Base-by-base conservation (phyloP, 1,140 invertebrate genomes). In the Gonatopus flavifemur region DNA sequence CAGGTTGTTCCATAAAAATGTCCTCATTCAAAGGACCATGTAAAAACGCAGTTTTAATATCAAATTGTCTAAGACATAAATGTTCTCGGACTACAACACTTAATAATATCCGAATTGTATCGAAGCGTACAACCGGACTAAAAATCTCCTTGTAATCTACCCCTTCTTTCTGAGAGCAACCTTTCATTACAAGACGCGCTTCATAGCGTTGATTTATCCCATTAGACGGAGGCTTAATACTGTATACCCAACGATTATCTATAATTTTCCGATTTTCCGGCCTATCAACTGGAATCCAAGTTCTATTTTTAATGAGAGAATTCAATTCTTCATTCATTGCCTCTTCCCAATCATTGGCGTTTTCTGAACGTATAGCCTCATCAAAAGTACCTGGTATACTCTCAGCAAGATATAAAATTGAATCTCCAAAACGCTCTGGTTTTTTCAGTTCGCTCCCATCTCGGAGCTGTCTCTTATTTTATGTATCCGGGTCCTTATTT, bases 11-110 rank as follows among this genome's bases (percentile, higher is more conserved):
- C 53, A 74, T 62, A 37, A 57, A 72, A 3, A 73, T 46, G 20
- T 56, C 52, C 55, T 74, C 69, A 33, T 71, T 48, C 22, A 72
- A 51, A 10, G 63, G 15, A 4, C 66, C 63, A 55, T 72, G 36
- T 2, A 72, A 47, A 38, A 72, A 70, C 6, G 37, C 36, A 21
- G 36, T 39, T 21, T 39, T 37, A 1, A 38, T 20, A 10, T 39
- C 37, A 39, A 38, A 48, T 32, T 28, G 6, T 3, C n/a, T 28
- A 8, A 31, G 0, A 18, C 31, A 15, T 4, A 41, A 5, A 18
- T 31, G 6, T 20, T 31, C 10, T 28, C 9, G 10, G 7, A 6
- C 28, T 19, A 19, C 25, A 24, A 42, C 19, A 0, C 3, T 15
- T 3, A 42, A 0, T 4, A 30, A 9, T 2, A 8, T 19, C 5